Base-by-base conservation (phyloP, 1,140 invertebrate genomes). In the Idris sp. region DNA sequence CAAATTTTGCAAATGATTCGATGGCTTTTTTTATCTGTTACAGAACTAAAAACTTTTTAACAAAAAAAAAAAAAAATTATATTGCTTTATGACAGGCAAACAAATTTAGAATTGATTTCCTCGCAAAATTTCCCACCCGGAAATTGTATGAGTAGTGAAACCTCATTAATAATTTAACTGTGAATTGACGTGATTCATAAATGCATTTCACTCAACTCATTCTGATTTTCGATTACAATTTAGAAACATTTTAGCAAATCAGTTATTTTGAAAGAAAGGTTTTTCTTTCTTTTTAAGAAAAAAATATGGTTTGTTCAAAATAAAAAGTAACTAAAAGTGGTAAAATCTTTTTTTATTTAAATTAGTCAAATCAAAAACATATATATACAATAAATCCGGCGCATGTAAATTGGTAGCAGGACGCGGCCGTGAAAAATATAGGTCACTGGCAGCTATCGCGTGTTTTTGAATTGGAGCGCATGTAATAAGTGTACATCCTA, bases 351-450 rank as follows among this genome's bases (percentile, higher is more conserved):
- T n/a, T n/a, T n/a, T n/a, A n/a, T n/a, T n/a, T n/a, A n/a, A n/a
- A n/a, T n/a, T n/a, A n/a, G n/a, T n/a, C n/a, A n/a, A n/a, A n/a
- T n/a, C n/a, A n/a, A n/a, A n/a, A n/a, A n/a, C n/a, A n/a, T n/a
- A n/a, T n/a, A n/a, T n/a, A n/a, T n/a, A n/a, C n/a, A n/a, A n/a
- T n/a, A n/a, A n/a, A n/a, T n/a, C n/a, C n/a, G n/a, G n/a, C 31
- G 72, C 53, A 26, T 30, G 59, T 35, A 54, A 62, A 67, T 59
- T 65, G 65, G 65, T 54, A 71, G 18, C 59, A 30, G 54, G 53
- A 69, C 59, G 40, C 61, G 69, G 59, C 77, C 78, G 38, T 78
- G 77, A 79, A 76, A 59, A 76, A 83, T 81, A 81, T 81, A 49
- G 80, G 79, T 80, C 80, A 82, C 78, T 77, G 67, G 68, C 74